phyloP scores from a whole-genome alignment of 1,140 invertebrate genomes.

The Trigoniulus corallinus region DNA sequence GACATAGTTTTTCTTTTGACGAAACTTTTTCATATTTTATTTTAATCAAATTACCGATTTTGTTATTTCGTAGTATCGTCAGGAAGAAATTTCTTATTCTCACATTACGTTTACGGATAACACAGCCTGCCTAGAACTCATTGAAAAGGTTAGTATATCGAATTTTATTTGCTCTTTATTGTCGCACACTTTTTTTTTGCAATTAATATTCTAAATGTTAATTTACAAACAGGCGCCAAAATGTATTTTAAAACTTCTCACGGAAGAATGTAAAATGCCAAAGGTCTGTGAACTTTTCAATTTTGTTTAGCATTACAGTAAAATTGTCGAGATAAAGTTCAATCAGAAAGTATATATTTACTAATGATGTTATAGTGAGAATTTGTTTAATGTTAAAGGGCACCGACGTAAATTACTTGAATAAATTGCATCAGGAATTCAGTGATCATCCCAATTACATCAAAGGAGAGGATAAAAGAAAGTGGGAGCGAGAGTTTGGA shows the following conservation, averaged over 20 bases:
- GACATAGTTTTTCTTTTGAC: slow-evolving; percentile 8
- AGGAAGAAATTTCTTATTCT: slow-evolving; percentile 73
- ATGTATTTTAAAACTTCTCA: slow-evolving; percentile 69
- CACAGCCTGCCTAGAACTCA: slow-evolving; percentile 64
- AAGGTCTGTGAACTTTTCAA: slow-evolving; percentile 34
- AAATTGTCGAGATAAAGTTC: neutral
- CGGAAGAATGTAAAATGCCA: slow-evolving; percentile 86
- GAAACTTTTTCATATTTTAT: neutral
- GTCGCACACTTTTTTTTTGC: neutral
- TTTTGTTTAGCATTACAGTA: neutral
- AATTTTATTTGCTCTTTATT: neutral
- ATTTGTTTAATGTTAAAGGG: slow-evolving; percentile 31
- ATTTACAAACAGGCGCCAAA: slow-evolving; percentile 40
- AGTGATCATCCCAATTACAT: slow-evolving; percentile 68
- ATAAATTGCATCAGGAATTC: slow-evolving; percentile 78
- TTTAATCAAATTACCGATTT: slow-evolving; percentile 10
- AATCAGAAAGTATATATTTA: neutral
- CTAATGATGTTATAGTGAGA: slow-evolving; percentile 4
- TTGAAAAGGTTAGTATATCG: slow-evolving; percentile 52
- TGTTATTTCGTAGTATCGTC: slow-evolving; percentile 52
- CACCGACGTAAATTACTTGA: slow-evolving; percentile 72
- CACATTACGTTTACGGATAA: slow-evolving; percentile 86
- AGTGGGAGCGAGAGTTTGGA: slow-evolving; percentile 83
- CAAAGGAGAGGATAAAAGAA: slow-evolving; percentile 65
- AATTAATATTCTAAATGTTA: neutral